Base-by-base conservation (phyloP, 2,797 vertebrate genomes). In the Danio choprae region DNA sequence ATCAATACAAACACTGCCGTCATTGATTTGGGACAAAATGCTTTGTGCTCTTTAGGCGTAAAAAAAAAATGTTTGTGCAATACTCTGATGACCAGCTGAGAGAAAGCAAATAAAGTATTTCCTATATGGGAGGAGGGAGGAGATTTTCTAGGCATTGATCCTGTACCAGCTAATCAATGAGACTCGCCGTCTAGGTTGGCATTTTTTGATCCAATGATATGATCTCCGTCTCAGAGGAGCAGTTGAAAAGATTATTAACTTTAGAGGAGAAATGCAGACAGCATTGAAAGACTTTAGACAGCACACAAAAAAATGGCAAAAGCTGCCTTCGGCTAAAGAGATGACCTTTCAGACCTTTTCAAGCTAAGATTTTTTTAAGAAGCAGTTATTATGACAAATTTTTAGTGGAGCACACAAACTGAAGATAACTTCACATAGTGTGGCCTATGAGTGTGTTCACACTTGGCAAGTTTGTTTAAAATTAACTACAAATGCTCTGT, bases 171-270 rank as follows among this genome's bases (percentile, higher is more conserved):
- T 60, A 82, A 84, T 82, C 79, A 80, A 84, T 77, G 46, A 73
- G 48, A 55, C 46, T 71, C 53, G 55, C 56, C 20, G 11, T 86
- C 56, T 55, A 40, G 58, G 59, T 43, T 46, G 70, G 51, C 56
- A 75, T 36, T 48, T 79, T 79, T 64, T 72, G 67, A 78, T 73
- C 29, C 64, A 74, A 76, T 46, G 84, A 74, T 81, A 75, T 85
- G 81, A 71, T 83, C 50, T 46, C 22, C 10, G 50, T 85, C 78
- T 77, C 70, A 60, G 22, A 56, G 81, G 70, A 38, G 63, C 69
- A 76, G 62, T 60, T 53, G 44, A 50, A 65, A 64, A 63, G 79
- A 85, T 75, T 59, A 83, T 81, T 80, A 81, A 68, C 46, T 74
- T 77, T 22, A 51, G 58, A 75, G 40, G 43, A 73, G 73, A 56